Base-by-base conservation (phyloP, 1,140 invertebrate species). In the Zaprionus ornatus region DNA sequence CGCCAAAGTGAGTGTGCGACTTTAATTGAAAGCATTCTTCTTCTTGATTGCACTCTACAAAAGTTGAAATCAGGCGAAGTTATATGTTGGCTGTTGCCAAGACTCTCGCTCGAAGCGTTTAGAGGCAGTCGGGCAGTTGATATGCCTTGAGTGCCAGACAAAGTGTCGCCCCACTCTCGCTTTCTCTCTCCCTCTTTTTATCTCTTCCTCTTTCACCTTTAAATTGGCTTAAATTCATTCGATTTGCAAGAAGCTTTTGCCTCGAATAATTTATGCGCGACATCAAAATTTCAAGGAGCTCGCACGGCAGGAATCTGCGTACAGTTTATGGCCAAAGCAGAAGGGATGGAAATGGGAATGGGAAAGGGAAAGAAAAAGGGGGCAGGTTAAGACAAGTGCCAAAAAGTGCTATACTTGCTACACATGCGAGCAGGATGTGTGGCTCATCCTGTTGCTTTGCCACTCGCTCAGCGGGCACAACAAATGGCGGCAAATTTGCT, bases 211-310 rank as follows among this genome's bases (percentile, higher is more conserved):
- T 19, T 29, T 56, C 54, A 71, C 17, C 45, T 69, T 59, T 29
- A 75, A 78, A 75, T 75, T 78, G 60, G 55, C 66, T 78, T 70
- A 78, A 78, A 75, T 78, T 78, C 75, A 78, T 78, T 70, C 72
- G 76, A 78, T 78, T 78, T 69, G 56, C 56, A 54, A 62, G 62
- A 50, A 62, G 50, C 69, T 67, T 71, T 70, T 57, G 54, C 52
- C 29, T 19, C 59, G 64, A 67, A 74, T 74, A 74, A 74, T 74
- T 67, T 78, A 78, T 74, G 71, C 71, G 55, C 57, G 71, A 57
- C 64, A 78, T 63, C 60, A 64, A 68, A 69, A 77, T 67, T 74
- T 73, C 37, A 68, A 77, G 68, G 55, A 55, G 25, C 60, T 56
- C 17, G 21, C 27, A 60, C 21, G 32, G 48, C 56, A 52, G 29